phyloP scores from a whole-genome alignment of 2,797 vertebrate species.

The Pteropus rufus region DNA sequence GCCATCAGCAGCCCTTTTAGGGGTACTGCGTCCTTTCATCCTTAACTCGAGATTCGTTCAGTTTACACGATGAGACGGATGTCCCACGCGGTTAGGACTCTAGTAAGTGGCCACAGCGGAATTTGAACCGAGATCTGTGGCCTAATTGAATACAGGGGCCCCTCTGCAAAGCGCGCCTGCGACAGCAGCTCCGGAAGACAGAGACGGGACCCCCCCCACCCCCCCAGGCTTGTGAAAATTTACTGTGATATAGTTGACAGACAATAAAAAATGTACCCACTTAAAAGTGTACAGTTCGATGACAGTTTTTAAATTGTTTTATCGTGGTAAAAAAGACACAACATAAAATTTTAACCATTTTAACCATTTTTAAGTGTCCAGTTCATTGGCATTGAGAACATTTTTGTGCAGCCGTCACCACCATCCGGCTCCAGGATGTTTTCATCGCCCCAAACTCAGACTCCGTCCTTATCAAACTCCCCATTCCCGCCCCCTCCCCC shows the following conservation, averaged over 20 bases:
- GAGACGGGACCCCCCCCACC: neutral
- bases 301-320: neutral
- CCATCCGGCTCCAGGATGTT: neutral
- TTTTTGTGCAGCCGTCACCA: too few relatives aligned
- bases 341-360: neutral
- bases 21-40: neutral
- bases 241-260: neutral
- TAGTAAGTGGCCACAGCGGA: neutral
- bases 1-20: neutral
- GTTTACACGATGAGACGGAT: neutral
- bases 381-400: neutral
- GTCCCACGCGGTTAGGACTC: too few relatives aligned
- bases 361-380: neutral
- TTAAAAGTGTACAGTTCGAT: neutral
- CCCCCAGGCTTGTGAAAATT: neutral
- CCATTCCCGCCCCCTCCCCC: fast-evolving
- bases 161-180: fast-evolving
- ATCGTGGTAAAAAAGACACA: neutral
- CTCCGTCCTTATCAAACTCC: neutral
- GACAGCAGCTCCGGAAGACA: neutral
- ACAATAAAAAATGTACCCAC: neutral
- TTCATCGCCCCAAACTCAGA: neutral
- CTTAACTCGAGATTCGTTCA: neutral
- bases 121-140: neutral
- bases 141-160: neutral